These are phyloP conservation scores for Hydropotes inermis DNA, from an alignment of 2,113 vertebrate genomes.

Conservation along the genomic window DNA sequence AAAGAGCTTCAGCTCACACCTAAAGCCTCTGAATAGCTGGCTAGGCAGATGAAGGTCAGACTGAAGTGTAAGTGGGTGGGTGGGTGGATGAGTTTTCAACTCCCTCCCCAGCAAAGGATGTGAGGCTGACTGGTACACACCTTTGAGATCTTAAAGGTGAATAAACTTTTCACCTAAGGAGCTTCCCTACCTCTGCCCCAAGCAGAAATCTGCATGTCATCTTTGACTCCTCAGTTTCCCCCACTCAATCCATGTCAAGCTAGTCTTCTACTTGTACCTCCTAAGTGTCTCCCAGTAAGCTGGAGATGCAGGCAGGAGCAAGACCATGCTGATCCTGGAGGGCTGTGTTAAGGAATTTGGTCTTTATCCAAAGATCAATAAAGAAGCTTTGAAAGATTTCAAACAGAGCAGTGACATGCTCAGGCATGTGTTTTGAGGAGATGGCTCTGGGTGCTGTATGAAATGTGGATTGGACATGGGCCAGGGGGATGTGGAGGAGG, in stretches of 20 bases:
- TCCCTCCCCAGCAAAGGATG: not conserved
- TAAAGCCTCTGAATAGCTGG: not conserved
- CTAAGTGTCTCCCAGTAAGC: not conserved
- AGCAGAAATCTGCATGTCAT: not conserved
- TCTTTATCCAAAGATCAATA: constrained; percentile 5
- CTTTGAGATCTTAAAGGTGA: not conserved
- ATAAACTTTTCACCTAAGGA: not conserved
- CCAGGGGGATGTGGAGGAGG: not conserved
- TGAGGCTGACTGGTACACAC: not conserved
- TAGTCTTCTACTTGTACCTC: not conserved
- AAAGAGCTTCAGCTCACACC: not conserved
- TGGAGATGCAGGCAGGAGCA: not conserved
- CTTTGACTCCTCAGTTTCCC: not conserved
- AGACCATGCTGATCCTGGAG: not conserved
- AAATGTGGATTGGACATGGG: not conserved
- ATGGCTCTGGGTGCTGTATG: not conserved
- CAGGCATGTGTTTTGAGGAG: not conserved
- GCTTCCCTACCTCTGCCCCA: not conserved
- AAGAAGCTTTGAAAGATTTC: constrained; percentile 1
- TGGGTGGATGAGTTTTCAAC: not conserved
- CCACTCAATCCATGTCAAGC: not conserved
- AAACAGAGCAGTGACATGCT: not conserved
- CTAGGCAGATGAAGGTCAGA: not conserved
- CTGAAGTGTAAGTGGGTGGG: not conserved
- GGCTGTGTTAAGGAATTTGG: not conserved